Evolutionary conservation across 2,797 vertebrate genomes (phyloP), one percentile per base, ranked within the genome.

Genomic region (Merluccius polli): DNA sequence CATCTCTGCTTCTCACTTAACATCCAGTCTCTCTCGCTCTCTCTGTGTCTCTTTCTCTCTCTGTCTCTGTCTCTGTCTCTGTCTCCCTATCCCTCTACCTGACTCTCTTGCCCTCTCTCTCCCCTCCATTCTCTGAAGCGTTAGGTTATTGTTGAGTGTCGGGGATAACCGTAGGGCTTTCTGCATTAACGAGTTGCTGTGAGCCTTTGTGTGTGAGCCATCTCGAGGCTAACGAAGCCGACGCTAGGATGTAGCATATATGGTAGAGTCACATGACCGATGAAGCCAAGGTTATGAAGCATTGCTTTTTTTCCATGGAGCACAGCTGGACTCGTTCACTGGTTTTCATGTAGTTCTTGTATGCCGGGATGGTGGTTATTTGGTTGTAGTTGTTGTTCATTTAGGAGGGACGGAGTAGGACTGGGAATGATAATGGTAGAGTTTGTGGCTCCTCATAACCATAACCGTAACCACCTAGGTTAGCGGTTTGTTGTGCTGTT

Each of bases 1-100:
- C 29, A 31, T 44, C 24, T 73, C 71, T 48, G 5, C 52, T 9
- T 72, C 13, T 41, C n/a, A 32, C 41, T 8, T 69, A 38, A 24
- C 70, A 52, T 38, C 44, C 24, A 24, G 18, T 73, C 36, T 35
- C 73, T 30, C 72, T 75, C 29, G 27, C 33, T 74, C 73, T 33
- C 44, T 77, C 41, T 73, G 13, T 30, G 5, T 71, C 70, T 73
- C 63, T 5, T 35, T 35, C 15, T 74, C 36, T 73, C 38, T 44
- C 29, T 76, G 33, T 77, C 70, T 72, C 44, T 48, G 4, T 52
- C 6, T n/a, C n/a, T 63, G n/a, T 63, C 52, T 27, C 52, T 63
- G n/a, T 63, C 8, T 24, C 52, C 11, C 52, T 63, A 1, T 63
- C n/a, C n/a, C 21, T 59, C 8, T 59, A 2, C n/a, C 21, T 59